Conservation (phyloP, 1,140 invertebrate genomes). For the Bathynomus jamesi region DNA sequence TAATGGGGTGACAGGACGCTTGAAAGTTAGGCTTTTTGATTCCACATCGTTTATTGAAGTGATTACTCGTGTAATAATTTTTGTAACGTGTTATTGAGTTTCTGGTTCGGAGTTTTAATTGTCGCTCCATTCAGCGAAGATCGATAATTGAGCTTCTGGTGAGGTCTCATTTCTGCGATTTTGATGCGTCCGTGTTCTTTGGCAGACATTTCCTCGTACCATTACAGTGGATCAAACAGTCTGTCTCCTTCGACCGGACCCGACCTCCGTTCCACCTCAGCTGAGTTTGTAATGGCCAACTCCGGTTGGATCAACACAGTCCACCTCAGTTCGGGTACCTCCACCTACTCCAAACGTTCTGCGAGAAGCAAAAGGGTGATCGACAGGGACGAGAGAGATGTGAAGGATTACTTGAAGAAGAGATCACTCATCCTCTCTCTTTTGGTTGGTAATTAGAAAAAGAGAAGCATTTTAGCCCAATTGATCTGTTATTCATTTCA, state of each 20-base stretch:
- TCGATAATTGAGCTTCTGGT: too few species aligned
- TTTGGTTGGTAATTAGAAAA: slow-evolving; percentile 46
- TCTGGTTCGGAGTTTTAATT: too few species aligned
- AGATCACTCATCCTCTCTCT: slow-evolving; percentile 88
- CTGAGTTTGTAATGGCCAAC: slow-evolving; percentile 41
- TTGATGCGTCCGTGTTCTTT: background rate
- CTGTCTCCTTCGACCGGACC: slow-evolving; percentile 25
- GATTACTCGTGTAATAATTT: too few species aligned
- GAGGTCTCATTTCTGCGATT: too few species aligned
- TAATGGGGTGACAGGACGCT: too few species aligned
- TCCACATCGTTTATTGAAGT: background rate
- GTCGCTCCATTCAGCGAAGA: too few species aligned
- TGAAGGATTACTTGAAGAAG: slow-evolving; percentile 91
- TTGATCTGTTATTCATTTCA: too few species aligned
- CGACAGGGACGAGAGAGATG: slow-evolving; percentile 63
- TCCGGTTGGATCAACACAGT: slow-evolving; percentile 86
- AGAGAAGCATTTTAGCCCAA: too few species aligned
- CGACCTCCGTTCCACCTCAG: slow-evolving; percentile 27
- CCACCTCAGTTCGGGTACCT: slow-evolving; percentile 57
- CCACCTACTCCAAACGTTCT: slow-evolving; percentile 60
- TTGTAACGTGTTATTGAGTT: too few species aligned
- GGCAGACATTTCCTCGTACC: slow-evolving; percentile 25
- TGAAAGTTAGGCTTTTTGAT: background rate
- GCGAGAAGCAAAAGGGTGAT: slow-evolving; percentile 54
- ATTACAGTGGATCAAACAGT: slow-evolving; percentile 28